phyloP scores from a whole-genome alignment of 2,888 invertebrate genomes.

The Scaptomyza polygonia region DNA sequence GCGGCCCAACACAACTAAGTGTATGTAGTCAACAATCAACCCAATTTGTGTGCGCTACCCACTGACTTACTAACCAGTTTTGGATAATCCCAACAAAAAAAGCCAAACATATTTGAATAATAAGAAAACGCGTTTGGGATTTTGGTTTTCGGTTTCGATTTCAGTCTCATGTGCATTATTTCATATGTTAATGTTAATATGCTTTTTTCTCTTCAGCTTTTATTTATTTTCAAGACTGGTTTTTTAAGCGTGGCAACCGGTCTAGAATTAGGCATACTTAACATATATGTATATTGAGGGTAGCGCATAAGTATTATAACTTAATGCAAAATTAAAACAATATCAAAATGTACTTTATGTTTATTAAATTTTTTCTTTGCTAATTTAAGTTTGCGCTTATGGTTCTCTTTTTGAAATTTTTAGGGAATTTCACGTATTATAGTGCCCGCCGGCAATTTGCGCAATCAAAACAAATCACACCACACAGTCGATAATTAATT shows the following conservation, averaged over 20 bases:
- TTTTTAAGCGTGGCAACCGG: slow-evolving; percentile 49
- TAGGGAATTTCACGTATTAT: slow-evolving; percentile 40
- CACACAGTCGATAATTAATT: slow-evolving; percentile 64
- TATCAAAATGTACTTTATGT: slow-evolving; percentile 31
- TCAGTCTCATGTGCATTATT: slow-evolving; percentile 62
- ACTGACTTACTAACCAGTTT: slow-evolving; percentile 81
- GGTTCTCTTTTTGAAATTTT: slow-evolving; percentile 31
- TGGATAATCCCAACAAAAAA: slow-evolving; percentile 46
- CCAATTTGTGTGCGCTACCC: slow-evolving; percentile 72
- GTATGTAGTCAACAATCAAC: slow-evolving; percentile 36
- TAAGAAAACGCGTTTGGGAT: slow-evolving; percentile 65
- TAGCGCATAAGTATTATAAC: slow-evolving; percentile 14
- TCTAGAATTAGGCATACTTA: slow-evolving; percentile 68
- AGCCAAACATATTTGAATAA: slow-evolving; percentile 63
- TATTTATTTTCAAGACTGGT: slow-evolving; percentile 56
- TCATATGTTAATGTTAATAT: slow-evolving; percentile 65
- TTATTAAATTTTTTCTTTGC: slow-evolving; percentile 30
- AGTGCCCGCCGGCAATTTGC: slow-evolving; percentile 42
- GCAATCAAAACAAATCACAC: slow-evolving; percentile 60
- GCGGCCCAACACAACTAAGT: slow-evolving; percentile 6
- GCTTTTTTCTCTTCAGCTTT: slow-evolving; percentile 18
- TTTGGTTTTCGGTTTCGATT: slow-evolving; percentile 66
- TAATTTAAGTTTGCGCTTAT: slow-evolving; percentile 49
- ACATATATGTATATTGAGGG: slow-evolving; percentile 24
- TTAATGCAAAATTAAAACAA: slow-evolving; percentile 33